Conservation (phyloP, 2,113 vertebrate genomes). For the Trematomus loennbergii region DNA sequence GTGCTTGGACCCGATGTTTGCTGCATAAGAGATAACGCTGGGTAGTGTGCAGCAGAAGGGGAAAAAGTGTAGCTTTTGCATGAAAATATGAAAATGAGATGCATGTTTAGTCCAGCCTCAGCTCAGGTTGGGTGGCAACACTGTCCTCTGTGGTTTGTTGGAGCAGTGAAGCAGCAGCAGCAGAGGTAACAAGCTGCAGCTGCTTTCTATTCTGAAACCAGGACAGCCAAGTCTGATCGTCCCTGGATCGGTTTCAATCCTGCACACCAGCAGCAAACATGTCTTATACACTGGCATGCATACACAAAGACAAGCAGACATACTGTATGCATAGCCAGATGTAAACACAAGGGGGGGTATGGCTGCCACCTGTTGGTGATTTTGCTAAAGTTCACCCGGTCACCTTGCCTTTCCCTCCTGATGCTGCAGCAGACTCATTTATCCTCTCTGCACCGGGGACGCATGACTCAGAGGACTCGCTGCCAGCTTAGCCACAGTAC, state of each 20-base stretch:
- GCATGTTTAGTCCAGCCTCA: not conserved
- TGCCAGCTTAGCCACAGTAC: constrained; percentile 7
- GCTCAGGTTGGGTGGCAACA: constrained; percentile 15
- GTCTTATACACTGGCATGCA: not conserved
- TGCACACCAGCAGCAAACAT: not conserved
- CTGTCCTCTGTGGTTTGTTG: constrained; percentile 27
- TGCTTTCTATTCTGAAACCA: constrained; percentile 70
- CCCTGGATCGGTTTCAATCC: constrained; percentile 19
- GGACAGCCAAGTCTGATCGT: constrained; percentile 46
- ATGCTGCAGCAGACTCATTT: constrained; percentile 62
- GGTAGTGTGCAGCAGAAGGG: constrained; percentile 6
- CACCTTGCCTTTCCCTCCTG: constrained; percentile 67
- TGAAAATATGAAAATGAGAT: not conserved
- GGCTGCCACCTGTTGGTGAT: constrained; percentile 76
- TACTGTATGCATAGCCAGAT: not conserved
- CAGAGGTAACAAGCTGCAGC: constrained; percentile 48
- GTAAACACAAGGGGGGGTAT: constrained; percentile 1
- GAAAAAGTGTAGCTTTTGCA: not conserved
- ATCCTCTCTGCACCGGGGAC: constrained; percentile 37
- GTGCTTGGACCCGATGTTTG: constrained; percentile 33
- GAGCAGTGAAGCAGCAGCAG: constrained; percentile 14
- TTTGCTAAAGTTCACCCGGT: constrained; percentile 50
- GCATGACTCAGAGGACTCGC: constrained; percentile 67
- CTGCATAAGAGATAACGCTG: constrained; percentile 16
- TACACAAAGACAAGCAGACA: not conserved